Conservation (phyloP, 2,888 invertebrate genomes). For the Drosophila prolongata region DNA sequence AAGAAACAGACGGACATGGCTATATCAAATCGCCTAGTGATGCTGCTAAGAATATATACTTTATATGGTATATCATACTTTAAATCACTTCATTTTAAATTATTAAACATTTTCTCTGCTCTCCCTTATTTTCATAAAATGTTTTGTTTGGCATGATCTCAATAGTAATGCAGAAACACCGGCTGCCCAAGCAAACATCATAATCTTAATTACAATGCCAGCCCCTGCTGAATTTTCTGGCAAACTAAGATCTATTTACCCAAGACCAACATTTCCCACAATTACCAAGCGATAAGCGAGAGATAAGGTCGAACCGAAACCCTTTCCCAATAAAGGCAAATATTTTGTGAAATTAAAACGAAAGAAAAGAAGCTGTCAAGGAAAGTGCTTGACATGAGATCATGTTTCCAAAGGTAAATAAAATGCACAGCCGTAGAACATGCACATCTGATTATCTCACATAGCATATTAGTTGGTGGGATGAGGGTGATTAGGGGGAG, state of each 20-base stretch:
- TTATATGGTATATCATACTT: too few species aligned
- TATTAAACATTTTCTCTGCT: too few species aligned
- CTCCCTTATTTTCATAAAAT: too few species aligned
- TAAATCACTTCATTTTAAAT: too few species aligned
- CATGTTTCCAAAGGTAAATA: slow-evolving; percentile 55
- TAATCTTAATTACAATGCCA: slow-evolving; percentile 16
- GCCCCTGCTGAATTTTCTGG: slow-evolving; percentile 2
- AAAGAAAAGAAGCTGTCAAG: slow-evolving; percentile 27
- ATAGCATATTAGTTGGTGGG: slow-evolving; percentile 35
- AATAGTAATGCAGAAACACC: too few species aligned
- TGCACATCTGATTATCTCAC: slow-evolving; percentile 46
- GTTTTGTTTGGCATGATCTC: too few species aligned
- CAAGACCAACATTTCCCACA: slow-evolving; percentile 24
- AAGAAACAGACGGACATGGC: too few species aligned
- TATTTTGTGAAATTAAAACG: slow-evolving; percentile 34
- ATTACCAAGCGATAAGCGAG: not conserved
- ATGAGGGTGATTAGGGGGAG: not conserved
- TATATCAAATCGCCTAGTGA: too few species aligned
- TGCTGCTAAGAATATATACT: too few species aligned
- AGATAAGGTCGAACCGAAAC: slow-evolving; percentile 27
- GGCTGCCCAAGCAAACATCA: not conserved
- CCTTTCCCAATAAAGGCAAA: slow-evolving; percentile 49
- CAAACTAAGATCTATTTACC: slow-evolving; percentile 5
- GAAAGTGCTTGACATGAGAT: slow-evolving; percentile 52
- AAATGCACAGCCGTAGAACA: not conserved